phyloP scores from a whole-genome alignment of 2,888 invertebrate species.

The Sinopyrophorus schimmeli region DNA sequence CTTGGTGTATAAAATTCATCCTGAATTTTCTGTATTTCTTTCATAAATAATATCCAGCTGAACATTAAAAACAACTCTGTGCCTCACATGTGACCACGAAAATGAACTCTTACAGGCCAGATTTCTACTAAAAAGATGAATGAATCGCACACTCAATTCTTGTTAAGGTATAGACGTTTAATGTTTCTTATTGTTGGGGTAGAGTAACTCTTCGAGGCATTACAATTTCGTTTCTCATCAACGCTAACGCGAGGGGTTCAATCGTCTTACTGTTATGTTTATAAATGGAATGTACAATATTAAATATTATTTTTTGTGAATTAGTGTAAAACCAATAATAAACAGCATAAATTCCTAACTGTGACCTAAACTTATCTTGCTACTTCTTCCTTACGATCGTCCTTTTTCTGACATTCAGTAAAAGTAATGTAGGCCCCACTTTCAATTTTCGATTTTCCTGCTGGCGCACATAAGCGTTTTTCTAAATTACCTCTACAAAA shows the following conservation, averaged over 20 bases:
- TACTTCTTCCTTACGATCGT: too few relatives aligned
- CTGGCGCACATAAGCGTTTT: conserved; percentile 40
- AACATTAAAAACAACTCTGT: conserved; percentile 29
- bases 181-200: conserved; percentile 18
- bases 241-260: conserved; percentile 16
- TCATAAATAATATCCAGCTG: conserved; percentile 29
- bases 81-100: conserved; percentile 30
- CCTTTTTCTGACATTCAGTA: conserved; percentile 3
- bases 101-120: conserved; percentile 19
- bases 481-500: conserved; percentile 3
- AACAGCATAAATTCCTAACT: conserved; percentile 20
- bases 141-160: conserved; percentile 26
- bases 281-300: conserved; percentile 51
- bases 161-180: conserved; percentile 22
- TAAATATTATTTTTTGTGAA: conserved; percentile 53
- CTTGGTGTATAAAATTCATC: not conserved
- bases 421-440: conserved; percentile 43
- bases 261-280: conserved; percentile 41
- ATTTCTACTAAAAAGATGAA: conserved; percentile 13
- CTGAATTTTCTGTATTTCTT: conserved; percentile 12
- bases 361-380: not conserved
- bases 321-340: conserved; percentile 50
- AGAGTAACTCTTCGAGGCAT: too few relatives aligned
- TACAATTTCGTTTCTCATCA: too few relatives aligned
- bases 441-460: conserved; percentile 39